Evolutionary conservation across 2,888 invertebrate genomes (phyloP).

Genomic region (Mesorhabditis sp.): DNA sequence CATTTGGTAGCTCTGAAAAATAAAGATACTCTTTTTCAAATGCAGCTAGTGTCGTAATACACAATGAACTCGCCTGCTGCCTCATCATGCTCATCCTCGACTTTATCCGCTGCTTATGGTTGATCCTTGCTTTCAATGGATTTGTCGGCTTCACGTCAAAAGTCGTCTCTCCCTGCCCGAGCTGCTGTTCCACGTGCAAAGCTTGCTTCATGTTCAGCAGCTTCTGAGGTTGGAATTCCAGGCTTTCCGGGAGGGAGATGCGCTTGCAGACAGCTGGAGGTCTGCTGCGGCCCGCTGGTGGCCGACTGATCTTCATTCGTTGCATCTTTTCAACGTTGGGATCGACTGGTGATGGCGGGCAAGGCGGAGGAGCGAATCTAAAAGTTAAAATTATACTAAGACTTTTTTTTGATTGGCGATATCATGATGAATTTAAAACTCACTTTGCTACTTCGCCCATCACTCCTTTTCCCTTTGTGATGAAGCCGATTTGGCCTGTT

Average conservation of each 20-base stretch:
- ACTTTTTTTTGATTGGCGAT: neutral
- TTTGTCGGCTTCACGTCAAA: constrained; percentile 18
- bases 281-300: neutral
- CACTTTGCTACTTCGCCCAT: constrained; percentile 27
- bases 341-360: neutral
- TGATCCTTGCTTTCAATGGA: constrained; percentile 56
- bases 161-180: constrained; percentile 32
- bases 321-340: neutral
- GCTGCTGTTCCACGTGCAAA: constrained; percentile 58
- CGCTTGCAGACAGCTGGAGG: constrained; percentile 32
- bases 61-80: constrained; percentile 22
- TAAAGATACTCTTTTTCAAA: constrained; percentile 6
- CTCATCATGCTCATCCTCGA: constrained; percentile 30
- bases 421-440: neutral
- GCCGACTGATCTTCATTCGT: neutral
- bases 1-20: constrained; percentile 54
- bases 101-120: constrained; percentile 59
- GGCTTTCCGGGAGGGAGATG: constrained; percentile 59
- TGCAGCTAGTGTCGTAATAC: neutral
- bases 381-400: neutral
- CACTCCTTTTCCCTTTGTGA: constrained; percentile 9
- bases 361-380: neutral
- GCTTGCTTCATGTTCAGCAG: constrained; percentile 59
- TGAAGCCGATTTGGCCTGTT: constrained; percentile 10
- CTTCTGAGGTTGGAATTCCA: constrained; percentile 59